Base-by-base conservation (phyloP, 2,797 vertebrate species). In the Macrochelys suwanniensis region DNA sequence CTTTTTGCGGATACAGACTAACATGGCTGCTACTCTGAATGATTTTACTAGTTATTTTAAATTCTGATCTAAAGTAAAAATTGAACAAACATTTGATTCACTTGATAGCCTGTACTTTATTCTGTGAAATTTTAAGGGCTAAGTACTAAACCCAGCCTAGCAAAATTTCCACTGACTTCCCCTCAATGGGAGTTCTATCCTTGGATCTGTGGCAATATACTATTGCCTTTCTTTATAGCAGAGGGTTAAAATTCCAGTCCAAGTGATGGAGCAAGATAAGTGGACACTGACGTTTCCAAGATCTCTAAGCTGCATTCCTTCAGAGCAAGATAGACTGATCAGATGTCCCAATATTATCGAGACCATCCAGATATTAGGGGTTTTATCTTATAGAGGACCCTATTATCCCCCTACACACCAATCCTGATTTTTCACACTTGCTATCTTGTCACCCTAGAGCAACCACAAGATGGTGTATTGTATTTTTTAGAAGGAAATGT, bases 391-490 rank as follows among this genome's bases (percentile, higher is more conserved):
- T 42, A 42, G 19, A 37, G 37, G 21, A 71, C 37, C 33, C n/a
- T 21, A 68, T 68, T 68, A 68, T n/a, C 17, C 8, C 17, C 10
- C n/a, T 33, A 61, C 37, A 19, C 11, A 11, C 33, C 33, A 4
- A 19, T 68, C 19, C 65, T 37, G 37, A 71, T 71, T 71, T 71
- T 42, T 71, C 68, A 71, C 21, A 37, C 11, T 71, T 71, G 37
- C n/a, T 71, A 21, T 23, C 68, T 42, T 37, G 21, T 65, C 19
- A 25, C 10, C 59, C 19, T 37, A 71, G 10, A 78, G 88, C 86
- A 96, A 89, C 92, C 95, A 97, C 88, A 94, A 93, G 96, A 97
- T 95, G 94, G 89, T 96, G 84, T 76, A 92, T 94, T 94, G 21
- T 78, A 95, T 92, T 97, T 96, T 96, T 89, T 59, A 93, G 89